A percentile compares a stretch with the other conserved stretches of the same genome.
These are phyloP conservation scores for Xenus cinereus DNA, from an alignment of 2,113 vertebrate species.

Conservation along the genomic window DNA sequence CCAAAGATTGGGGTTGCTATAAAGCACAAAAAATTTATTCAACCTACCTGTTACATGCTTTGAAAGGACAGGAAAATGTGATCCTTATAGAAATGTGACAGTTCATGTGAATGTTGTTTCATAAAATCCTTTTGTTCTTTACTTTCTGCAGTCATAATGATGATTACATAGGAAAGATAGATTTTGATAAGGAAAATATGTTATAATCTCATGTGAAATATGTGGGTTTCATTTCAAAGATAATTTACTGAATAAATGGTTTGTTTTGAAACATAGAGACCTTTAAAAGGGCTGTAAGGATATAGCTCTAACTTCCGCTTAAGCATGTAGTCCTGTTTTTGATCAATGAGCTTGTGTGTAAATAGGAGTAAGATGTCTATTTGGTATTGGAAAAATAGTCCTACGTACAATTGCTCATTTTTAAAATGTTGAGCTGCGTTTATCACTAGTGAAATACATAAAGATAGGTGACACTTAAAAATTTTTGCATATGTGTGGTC, in stretches of 20 bases:
- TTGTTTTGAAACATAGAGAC: neutral
- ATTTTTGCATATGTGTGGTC: neutral
- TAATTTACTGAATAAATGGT: neutral
- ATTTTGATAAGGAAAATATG: neutral
- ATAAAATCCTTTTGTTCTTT: neutral
- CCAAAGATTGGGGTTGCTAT: neutral
- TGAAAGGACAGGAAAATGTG: neutral
- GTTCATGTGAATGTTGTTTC: neutral
- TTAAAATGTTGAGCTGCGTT: neutral
- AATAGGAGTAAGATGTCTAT: neutral
- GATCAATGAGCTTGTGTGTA: rapidly evolving
- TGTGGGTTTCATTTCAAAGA: neutral
- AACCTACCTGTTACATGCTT: neutral
- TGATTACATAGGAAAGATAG: neutral
- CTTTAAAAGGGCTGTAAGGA: neutral
- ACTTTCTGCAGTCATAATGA: neutral
- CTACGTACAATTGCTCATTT: neutral
- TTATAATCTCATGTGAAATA: neutral
- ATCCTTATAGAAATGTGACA: neutral
- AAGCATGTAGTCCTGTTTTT: neutral
- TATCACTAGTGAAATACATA: neutral
- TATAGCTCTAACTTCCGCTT: neutral
- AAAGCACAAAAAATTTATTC: neutral
- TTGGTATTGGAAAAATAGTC: neutral
- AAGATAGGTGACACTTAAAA: neutral